A percentile compares a stretch with the other conserved stretches of the same genome.
Conservation (phyloP, 2,797 vertebrate species). For the Macropus fuliginosus region DNA sequence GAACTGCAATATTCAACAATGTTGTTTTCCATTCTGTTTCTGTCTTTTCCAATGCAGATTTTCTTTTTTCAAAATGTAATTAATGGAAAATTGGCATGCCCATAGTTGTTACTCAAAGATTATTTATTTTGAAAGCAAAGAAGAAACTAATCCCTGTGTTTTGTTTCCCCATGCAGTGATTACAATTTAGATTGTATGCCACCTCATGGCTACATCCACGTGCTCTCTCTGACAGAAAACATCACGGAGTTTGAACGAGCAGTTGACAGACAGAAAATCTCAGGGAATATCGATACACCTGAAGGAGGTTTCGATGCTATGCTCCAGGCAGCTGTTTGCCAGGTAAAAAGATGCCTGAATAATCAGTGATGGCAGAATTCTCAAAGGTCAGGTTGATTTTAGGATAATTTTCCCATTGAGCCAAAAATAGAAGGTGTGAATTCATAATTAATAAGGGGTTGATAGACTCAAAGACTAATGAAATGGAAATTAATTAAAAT, state of each 20-base stretch:
- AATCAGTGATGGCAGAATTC: not conserved
- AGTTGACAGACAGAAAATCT: slow-evolving; percentile 95
- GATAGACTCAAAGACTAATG: not conserved
- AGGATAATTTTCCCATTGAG: slow-evolving; percentile 20
- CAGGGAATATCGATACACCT: slow-evolving; percentile 97
- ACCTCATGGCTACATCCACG: slow-evolving; percentile 96
- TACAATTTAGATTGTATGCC: slow-evolving; percentile 94
- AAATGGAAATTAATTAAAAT: not conserved
- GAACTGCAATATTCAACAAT: slow-evolving; percentile 18
- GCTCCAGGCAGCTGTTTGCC: slow-evolving; percentile 96
- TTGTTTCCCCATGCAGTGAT: slow-evolving; percentile 85
- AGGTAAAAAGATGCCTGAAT: slow-evolving; percentile 86
- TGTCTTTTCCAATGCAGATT: not conserved
- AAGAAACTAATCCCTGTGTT: slow-evolving; percentile 29
- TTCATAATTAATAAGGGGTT: not conserved
- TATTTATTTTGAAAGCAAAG: slow-evolving; percentile 13
- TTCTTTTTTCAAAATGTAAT: slow-evolving; percentile 32
- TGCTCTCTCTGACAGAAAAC: slow-evolving; percentile 94
- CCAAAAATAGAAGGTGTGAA: not conserved
- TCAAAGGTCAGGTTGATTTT: not conserved
- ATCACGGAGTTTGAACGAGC: slow-evolving; percentile 94
- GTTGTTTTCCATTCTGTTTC: slow-evolving; percentile 22
- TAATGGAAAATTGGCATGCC: not conserved
- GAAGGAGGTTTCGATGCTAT: slow-evolving; percentile 97
- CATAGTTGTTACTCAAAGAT: slow-evolving; percentile 5